phyloP scores from a whole-genome alignment of 2,888 invertebrate species.

The Polydrusus pterygomalis region DNA sequence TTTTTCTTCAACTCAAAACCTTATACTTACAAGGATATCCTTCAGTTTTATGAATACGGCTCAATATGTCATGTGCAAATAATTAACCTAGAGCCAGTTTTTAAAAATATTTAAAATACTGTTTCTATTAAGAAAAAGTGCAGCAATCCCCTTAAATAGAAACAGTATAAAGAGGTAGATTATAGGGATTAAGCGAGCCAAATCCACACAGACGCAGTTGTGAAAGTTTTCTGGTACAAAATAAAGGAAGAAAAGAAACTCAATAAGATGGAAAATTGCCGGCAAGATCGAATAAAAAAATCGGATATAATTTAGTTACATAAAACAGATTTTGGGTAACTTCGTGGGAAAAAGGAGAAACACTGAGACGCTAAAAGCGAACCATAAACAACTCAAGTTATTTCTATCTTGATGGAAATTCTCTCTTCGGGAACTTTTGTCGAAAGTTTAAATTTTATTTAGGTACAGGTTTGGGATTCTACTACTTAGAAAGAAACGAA shows the following conservation, averaged over 20 bases:
- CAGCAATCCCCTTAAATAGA: too few species aligned
- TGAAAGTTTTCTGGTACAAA: background rate
- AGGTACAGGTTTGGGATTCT: constrained; percentile 33
- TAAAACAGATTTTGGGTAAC: constrained; percentile 38
- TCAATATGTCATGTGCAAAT: too few species aligned
- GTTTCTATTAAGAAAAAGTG: too few species aligned
- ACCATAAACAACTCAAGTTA: constrained; percentile 46
- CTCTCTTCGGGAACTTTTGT: constrained; percentile 28
- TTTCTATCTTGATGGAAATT: constrained; percentile 44
- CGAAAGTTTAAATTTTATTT: constrained; percentile 35
- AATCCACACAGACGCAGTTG: too few species aligned
- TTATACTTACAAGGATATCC: too few species aligned
- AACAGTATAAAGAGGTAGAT: too few species aligned
- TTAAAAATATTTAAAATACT: too few species aligned
- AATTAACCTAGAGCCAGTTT: too few species aligned
- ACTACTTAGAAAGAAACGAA: constrained; percentile 30
- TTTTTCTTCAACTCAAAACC: too few species aligned
- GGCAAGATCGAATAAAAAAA: constrained; percentile 23
- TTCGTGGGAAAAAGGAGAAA: constrained; percentile 35
- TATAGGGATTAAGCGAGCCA: too few species aligned
- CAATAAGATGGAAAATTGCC: constrained; percentile 21
- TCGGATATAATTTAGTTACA: constrained; percentile 33
- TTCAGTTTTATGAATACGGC: too few species aligned
- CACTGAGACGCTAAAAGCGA: constrained; percentile 34
- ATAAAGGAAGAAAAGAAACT: constrained; percentile 5